These are phyloP conservation scores for Huso huso DNA, from an alignment of 2,797 vertebrate genomes.

Conservation along the genomic window DNA sequence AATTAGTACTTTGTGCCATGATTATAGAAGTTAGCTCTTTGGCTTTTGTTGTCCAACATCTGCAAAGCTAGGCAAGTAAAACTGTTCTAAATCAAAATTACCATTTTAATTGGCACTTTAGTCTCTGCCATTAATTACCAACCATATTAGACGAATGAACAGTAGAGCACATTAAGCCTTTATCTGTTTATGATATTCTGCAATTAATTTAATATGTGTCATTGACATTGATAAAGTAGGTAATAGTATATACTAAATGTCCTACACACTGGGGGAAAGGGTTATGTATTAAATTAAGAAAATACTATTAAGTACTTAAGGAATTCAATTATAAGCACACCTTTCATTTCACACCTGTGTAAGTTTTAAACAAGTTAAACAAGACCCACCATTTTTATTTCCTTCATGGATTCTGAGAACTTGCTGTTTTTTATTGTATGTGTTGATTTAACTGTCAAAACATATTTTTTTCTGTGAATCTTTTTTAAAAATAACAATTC, in stretches of 20 bases:
- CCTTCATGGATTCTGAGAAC: constrained; percentile 17
- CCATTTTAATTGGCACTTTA: constrained; percentile 24
- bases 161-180: constrained; percentile 28
- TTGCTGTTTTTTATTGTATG: constrained; percentile 31
- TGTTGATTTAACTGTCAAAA: constrained; percentile 8
- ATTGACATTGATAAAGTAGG: constrained; percentile 52
- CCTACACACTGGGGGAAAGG: constrained; percentile 37
- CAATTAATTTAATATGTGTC: constrained; percentile 37
- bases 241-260: constrained; percentile 41
- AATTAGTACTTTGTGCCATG: background rate
- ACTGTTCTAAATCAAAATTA: constrained; percentile 16
- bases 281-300: constrained; percentile 43
- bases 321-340: constrained; percentile 40
- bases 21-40: background rate
- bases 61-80: constrained; percentile 8
- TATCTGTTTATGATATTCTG: constrained; percentile 46
- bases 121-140: constrained; percentile 32
- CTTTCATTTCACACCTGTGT: constrained; percentile 40
- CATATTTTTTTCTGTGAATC: no score
- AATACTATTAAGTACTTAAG: constrained; percentile 43
- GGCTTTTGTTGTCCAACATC: constrained; percentile 10
- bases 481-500: no score
- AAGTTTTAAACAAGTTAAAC: background rate
- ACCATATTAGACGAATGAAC: constrained; percentile 39
- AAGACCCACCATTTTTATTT: background rate